Evolutionary conservation across 2,888 invertebrate genomes (phyloP).

Genomic region (Sphaerophoria rueppellii): DNA sequence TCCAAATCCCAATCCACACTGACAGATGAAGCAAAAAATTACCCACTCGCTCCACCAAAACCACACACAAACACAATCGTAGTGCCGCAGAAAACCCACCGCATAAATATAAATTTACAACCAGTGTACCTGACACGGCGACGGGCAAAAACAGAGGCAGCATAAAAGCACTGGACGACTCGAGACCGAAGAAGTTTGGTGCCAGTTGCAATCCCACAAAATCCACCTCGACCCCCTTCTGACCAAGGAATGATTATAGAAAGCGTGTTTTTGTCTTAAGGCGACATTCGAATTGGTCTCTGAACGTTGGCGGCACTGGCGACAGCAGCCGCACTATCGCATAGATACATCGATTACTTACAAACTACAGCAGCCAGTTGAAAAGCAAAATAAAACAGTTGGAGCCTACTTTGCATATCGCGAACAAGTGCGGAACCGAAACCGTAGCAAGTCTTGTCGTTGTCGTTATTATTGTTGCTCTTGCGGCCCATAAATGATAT

Average conservation of each 20-base stretch:
- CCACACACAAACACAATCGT: constrained; percentile 2
- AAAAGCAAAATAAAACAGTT: constrained; percentile 44
- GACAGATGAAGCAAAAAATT: constrained; percentile 61
- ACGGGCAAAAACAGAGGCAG: constrained; percentile 22
- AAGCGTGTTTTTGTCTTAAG: constrained; percentile 73
- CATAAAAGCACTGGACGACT: not conserved
- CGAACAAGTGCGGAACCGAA: constrained; percentile 71
- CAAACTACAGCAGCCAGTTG: constrained; percentile 57
- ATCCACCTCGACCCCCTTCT: constrained; percentile 23
- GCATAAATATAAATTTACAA: constrained; percentile 70
- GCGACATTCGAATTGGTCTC: constrained; percentile 72
- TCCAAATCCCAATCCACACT: constrained; percentile 11
- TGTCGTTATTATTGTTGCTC: constrained; percentile 14
- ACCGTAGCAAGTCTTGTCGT: constrained; percentile 16
- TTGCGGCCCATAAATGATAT: constrained; percentile 66
- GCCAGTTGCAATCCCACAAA: constrained; percentile 14
- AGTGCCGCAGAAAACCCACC: constrained; percentile 60
- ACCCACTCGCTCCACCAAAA: constrained; percentile 57
- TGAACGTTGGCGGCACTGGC: constrained; percentile 71
- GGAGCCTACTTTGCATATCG: constrained; percentile 71
- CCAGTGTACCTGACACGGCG: constrained; percentile 70
- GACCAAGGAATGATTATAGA: constrained; percentile 38
- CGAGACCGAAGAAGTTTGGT: not conserved
- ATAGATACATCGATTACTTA: constrained; percentile 64
- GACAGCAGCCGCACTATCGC: constrained; percentile 63